phyloP scores from a whole-genome alignment of 2,113 vertebrate genomes.

The Anthoscopus minutus region DNA sequence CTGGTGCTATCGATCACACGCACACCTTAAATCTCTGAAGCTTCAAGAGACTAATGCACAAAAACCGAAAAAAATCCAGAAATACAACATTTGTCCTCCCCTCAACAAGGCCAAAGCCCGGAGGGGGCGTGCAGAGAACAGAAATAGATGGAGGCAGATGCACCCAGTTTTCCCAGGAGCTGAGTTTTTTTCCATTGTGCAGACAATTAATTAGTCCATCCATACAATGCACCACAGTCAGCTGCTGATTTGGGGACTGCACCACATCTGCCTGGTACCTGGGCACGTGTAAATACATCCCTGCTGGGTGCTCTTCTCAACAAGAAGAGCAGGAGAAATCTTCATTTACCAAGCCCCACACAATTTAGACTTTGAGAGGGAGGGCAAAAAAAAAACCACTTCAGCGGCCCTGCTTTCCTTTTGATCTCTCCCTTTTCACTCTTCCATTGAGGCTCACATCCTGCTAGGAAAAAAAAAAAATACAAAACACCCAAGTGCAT shows the following conservation, averaged over 20 bases:
- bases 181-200: neutral
- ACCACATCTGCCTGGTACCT: neutral
- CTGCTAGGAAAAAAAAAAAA: fast-evolving
- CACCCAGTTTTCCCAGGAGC: neutral
- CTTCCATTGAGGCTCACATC: neutral
- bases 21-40: neutral
- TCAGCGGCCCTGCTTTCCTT: neutral
- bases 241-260: neutral
- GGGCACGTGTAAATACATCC: neutral
- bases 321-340: neutral
- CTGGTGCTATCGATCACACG: neutral
- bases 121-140: neutral
- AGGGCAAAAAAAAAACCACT: neutral
- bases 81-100: neutral
- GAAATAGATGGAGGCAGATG: neutral
- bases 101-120: neutral
- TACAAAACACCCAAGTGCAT: neutral
- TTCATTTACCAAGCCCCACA: neutral
- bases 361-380: neutral
- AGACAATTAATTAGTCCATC: neutral
- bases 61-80: neutral
- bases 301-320: neutral
- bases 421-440: neutral
- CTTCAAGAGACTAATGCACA: neutral
- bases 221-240: neutral